Evolutionary conservation across 1,140 invertebrate species (phyloP), one percentile per base, ranked within the genome.

Genomic region (Drosophila teissieri): DNA sequence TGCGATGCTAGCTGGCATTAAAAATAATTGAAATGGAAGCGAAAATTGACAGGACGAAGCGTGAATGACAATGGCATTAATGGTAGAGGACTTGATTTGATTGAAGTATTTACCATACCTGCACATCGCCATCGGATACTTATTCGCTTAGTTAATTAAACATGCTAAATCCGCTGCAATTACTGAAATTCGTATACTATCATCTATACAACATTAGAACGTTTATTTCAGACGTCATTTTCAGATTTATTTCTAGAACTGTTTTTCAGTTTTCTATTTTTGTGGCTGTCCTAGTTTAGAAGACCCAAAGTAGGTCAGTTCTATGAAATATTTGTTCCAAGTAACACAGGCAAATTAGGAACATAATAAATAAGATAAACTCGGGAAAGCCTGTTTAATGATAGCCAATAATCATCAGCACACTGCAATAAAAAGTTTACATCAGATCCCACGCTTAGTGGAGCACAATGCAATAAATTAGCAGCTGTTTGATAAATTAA

Each of bases 1-100:
- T 70, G 42, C 44, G 27, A 70, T 70, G 42, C 44, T 19, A 39
- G 17, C 17, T 55, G 49, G 48, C 39, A 73, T 72, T 60, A 73
- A 67, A 67, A 67, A 67, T 67, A 57, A 65, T 76, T 54, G 48
- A 76, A 76, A 76, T 67, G 31, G 45, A 52, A 76, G 61, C 53
- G 46, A 37, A 61, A 76, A 68, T 60, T 61, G 73, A 68, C 73
- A 67, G 72, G 37, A 53, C 61, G 31, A 53, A 44, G 46, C 55
- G 37, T 63, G 69, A 73, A 63, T 74, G 69, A 54, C 57, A 74
- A 63, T 63, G 39, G 40, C 52, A 44, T 72, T 68, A 70, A 70
- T 73, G 46, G 54, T 4, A 4, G 14, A 11, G 17, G 39, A 51
- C 34, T 52, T 39, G 67, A 72, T 52, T 60, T 24, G 10, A 73